A percentile compares a stretch with the other conserved stretches of the same genome.
Evolutionary conservation across 1,140 invertebrate species (phyloP).

Genomic region (Zaprionus inermis): DNA sequence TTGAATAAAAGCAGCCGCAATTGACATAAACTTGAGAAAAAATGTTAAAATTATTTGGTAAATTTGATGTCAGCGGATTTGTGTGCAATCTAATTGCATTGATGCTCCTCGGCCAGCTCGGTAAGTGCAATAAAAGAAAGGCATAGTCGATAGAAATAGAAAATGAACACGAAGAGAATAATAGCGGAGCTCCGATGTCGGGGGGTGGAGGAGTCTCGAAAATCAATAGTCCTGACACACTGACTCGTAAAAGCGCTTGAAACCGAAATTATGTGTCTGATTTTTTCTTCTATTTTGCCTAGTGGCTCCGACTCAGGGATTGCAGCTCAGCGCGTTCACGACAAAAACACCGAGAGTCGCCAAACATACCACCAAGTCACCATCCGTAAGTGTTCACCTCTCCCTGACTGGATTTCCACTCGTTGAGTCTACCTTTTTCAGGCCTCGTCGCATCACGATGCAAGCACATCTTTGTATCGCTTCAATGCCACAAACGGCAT

Average conservation of each 20-base stretch:
- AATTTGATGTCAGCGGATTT: constrained; percentile 21
- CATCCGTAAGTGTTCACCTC: constrained; percentile 82
- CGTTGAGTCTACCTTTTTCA: constrained; percentile 10
- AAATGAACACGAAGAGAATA: not conserved
- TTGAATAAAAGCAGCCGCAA: not conserved
- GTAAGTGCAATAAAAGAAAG: constrained; percentile 43
- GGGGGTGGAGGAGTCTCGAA: constrained; percentile 31
- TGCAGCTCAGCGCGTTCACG: constrained; percentile 86
- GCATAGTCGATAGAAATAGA: not conserved
- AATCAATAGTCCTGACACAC: constrained; percentile 73
- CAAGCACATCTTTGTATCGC: constrained; percentile 86
- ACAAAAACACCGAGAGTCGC: constrained; percentile 86
- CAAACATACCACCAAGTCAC: constrained; percentile 86
- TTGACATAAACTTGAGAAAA: constrained; percentile 5
- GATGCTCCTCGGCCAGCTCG: constrained; percentile 20
- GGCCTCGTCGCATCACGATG: constrained; percentile 75
- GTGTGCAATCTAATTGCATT: constrained; percentile 19
- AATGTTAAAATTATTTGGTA: constrained; percentile 35
- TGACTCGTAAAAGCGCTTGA: constrained; percentile 49
- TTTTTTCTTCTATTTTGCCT: constrained; percentile 8
- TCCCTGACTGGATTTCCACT: not conserved
- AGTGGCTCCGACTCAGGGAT: constrained; percentile 57
- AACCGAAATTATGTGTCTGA: constrained; percentile 17
- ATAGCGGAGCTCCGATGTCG: not conserved
- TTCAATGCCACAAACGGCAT: constrained; percentile 87